Conservation (phyloP, 2,797 vertebrate genomes). For the Limnodromus scolopaceus region DNA sequence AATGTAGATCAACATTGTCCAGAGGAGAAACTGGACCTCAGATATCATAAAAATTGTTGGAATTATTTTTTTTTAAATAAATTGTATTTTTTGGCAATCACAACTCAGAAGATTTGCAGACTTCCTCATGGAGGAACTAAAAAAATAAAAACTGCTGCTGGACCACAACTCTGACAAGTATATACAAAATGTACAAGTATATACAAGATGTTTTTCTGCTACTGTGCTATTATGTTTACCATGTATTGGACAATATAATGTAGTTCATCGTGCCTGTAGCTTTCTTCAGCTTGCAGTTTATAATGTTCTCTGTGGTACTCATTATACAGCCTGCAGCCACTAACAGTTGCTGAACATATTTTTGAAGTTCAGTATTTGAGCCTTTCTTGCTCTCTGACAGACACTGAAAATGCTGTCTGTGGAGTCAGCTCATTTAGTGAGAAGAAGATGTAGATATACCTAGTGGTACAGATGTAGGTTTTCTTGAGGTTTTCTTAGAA, state of each 20-base stretch:
- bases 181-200: neutral
- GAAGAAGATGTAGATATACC: neutral
- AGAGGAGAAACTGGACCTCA: neutral
- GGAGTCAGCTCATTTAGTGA: neutral
- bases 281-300: neutral
- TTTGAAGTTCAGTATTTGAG: neutral
- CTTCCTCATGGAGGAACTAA: neutral
- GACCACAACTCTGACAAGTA: neutral
- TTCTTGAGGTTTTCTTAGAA: slow-evolving; percentile 7
- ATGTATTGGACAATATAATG: neutral
- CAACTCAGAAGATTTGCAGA: neutral
- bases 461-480: neutral
- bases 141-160: neutral
- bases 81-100: accelerated
- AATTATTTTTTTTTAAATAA: neutral
- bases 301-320: neutral
- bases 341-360: slow-evolving; percentile 2
- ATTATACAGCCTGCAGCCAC: slow-evolving; percentile 21
- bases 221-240: neutral
- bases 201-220: neutral
- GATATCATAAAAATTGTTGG: neutral
- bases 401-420: neutral
- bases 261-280: neutral
- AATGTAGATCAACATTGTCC: neutral
- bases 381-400: neutral